Evolutionary conservation across 2,888 invertebrate genomes (phyloP).

Genomic region (Platerodrilus igneus): DNA sequence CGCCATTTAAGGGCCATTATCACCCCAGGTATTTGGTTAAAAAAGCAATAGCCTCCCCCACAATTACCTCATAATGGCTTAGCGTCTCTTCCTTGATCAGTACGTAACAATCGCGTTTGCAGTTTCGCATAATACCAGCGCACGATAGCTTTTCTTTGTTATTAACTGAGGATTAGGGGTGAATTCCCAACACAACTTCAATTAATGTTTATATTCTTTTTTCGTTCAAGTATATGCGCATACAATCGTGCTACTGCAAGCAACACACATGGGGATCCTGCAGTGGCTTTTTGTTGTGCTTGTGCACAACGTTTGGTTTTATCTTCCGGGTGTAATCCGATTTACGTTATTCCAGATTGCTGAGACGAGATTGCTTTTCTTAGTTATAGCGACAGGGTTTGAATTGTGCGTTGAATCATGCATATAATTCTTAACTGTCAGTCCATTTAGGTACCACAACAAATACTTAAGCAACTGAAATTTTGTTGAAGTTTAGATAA

Average conservation of each 20-base stretch:
- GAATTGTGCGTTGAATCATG: too few relatives aligned
- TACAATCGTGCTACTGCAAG: constrained; percentile 16
- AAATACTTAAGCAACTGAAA: too few relatives aligned
- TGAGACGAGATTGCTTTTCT: constrained; percentile 26
- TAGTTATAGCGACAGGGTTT: too few relatives aligned
- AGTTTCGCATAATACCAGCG: constrained; percentile 30
- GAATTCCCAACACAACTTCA: constrained; percentile 28
- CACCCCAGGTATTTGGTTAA: constrained; percentile 50
- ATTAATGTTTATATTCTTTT: constrained; percentile 34
- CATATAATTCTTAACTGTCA: too few relatives aligned
- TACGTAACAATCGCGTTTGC: constrained; percentile 45
- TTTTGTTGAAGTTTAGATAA: too few relatives aligned
- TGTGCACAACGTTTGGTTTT: constrained; percentile 20
- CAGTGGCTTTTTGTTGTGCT: too few relatives aligned
- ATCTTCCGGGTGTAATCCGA: constrained; percentile 27
- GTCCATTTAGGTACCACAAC: too few relatives aligned
- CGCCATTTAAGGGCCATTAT: constrained; percentile 41
- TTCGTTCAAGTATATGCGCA: constrained; percentile 21
- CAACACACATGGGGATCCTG: constrained; percentile 16
- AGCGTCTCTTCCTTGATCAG: constrained; percentile 47
- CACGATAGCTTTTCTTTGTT: constrained; percentile 30
- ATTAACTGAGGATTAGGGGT: constrained; percentile 32
- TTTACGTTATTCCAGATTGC: constrained; percentile 28
- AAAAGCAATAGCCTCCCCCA: constrained; percentile 49
- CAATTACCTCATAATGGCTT: constrained; percentile 47